Evolutionary conservation across 2,888 invertebrate genomes (phyloP).

Genomic region (Scelioninae gen. 1): DNA sequence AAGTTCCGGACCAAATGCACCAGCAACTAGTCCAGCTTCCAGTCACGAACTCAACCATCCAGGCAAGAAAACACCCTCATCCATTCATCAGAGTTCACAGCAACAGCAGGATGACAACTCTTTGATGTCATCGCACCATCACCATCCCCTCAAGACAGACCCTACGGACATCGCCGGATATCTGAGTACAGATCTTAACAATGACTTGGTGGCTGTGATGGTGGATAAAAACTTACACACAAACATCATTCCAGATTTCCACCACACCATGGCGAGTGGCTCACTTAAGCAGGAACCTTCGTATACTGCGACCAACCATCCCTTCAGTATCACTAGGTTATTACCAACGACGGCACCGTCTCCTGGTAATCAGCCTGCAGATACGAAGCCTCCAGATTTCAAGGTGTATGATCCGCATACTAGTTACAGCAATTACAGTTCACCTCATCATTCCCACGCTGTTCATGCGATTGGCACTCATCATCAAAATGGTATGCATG

Average conservation of each 20-base stretch:
- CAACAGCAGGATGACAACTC: constrained; percentile 85
- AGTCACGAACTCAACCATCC: constrained; percentile 80
- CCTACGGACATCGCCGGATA: constrained; percentile 80
- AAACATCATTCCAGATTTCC: constrained; percentile 83
- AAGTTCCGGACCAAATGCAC: constrained; percentile 80
- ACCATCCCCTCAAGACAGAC: constrained; percentile 78
- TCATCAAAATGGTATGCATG: constrained; percentile 87
- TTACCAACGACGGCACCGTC: constrained; percentile 90
- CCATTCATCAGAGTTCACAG: constrained; percentile 82
- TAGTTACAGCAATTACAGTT: constrained; percentile 87
- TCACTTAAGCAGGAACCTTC: constrained; percentile 92
- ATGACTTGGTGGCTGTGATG: constrained; percentile 88
- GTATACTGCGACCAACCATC: constrained; percentile 92
- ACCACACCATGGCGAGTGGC: constrained; percentile 85
- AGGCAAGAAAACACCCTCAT: constrained; percentile 85
- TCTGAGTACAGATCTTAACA: constrained; percentile 79
- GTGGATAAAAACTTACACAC: constrained; percentile 88
- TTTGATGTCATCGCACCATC: constrained; percentile 88
- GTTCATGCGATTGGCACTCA: constrained; percentile 85
- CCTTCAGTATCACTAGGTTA: constrained; percentile 97
- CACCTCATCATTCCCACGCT: constrained; percentile 86
- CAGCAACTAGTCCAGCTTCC: constrained; percentile 81
- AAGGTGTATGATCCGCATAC: constrained; percentile 93
- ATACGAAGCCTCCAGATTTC: constrained; percentile 88
- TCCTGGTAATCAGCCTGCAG: constrained; percentile 78